Evolutionary conservation across 2,888 invertebrate genomes (phyloP).

Genomic region (Dolichopus griseipennis): DNA sequence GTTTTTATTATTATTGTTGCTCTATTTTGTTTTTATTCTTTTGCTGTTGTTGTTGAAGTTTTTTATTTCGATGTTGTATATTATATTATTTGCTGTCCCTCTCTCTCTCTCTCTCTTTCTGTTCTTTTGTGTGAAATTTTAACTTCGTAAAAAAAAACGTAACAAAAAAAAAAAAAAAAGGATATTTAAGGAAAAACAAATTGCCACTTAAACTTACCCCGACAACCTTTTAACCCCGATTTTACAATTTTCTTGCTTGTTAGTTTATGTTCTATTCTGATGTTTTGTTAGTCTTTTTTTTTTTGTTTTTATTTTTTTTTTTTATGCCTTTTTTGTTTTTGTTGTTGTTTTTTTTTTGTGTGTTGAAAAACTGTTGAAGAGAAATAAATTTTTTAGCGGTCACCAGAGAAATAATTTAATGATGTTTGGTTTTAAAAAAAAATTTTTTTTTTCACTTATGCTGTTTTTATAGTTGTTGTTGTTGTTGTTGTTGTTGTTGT

Average conservation of each 20-base stretch:
- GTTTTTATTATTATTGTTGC: too few relatives aligned
- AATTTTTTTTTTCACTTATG: background rate
- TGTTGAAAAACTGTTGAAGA: background rate
- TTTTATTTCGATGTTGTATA: too few relatives aligned
- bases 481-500: background rate
- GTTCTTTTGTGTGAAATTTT: background rate
- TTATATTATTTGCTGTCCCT: too few relatives aligned
- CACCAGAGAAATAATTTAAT: slow-evolving; percentile 4
- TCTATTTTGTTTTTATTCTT: too few relatives aligned
- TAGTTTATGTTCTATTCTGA: slow-evolving; percentile 13
- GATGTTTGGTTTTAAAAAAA: background rate
- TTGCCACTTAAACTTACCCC: slow-evolving; percentile 20
- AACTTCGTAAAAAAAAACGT: background rate
- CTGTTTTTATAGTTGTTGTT: too few relatives aligned
- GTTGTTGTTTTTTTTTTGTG: slow-evolving; percentile 11
- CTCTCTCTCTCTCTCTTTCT: too few relatives aligned
- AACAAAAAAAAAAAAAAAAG: background rate
- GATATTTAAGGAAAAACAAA: slow-evolving; percentile 13
- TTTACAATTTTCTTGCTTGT: slow-evolving; percentile 13
- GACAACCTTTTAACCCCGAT: slow-evolving; percentile 21
- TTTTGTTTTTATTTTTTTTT: slow-evolving; percentile 12
- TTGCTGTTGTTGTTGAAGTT: too few relatives aligned
- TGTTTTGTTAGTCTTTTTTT: slow-evolving; percentile 12
- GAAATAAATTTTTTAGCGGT: slow-evolving; percentile 4
- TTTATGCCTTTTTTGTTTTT: slow-evolving; percentile 6